These are phyloP conservation scores for Rhamnusium bicolor DNA, from an alignment of 2,888 invertebrate species.

Conservation along the genomic window DNA sequence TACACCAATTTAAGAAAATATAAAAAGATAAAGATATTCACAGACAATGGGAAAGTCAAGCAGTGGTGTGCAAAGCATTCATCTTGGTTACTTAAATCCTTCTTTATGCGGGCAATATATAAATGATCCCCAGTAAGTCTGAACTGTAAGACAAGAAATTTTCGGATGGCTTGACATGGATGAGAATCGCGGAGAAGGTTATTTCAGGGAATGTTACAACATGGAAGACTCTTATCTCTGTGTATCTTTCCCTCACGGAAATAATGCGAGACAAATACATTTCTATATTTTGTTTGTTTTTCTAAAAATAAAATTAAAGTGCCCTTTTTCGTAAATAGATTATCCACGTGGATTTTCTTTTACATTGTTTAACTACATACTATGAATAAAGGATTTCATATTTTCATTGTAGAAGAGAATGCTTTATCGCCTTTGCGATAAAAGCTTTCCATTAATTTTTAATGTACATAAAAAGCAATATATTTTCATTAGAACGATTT, in stretches of 20 bases:
- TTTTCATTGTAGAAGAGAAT: too few species aligned
- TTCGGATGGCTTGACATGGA: slow-evolving; percentile 29
- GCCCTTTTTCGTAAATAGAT: too few species aligned
- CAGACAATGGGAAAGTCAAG: slow-evolving; percentile 31
- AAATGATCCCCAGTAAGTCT: slow-evolving; percentile 34
- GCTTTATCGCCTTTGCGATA: too few species aligned
- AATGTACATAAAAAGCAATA: too few species aligned
- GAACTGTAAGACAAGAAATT: slow-evolving; percentile 26
- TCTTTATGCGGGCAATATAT: slow-evolving; percentile 33
- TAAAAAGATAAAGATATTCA: slow-evolving; percentile 22
- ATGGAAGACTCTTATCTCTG: not conserved
- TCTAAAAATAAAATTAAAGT: not conserved
- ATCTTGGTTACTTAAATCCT: slow-evolving; percentile 39
- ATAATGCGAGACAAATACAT: not conserved
- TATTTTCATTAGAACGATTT: too few species aligned
- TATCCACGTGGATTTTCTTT: too few species aligned
- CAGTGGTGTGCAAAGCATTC: slow-evolving; percentile 23
- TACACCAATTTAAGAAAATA: slow-evolving; percentile 25
- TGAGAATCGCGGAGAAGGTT: slow-evolving; percentile 10
- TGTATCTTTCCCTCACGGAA: too few species aligned
- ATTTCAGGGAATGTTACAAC: not conserved
- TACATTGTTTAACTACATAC: too few species aligned
- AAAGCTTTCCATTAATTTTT: too few species aligned
- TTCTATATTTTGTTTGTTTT: not conserved
- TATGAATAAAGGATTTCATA: too few species aligned